phyloP scores from a whole-genome alignment of 2,888 invertebrate genomes.

The Agriopis leucophaearia region DNA sequence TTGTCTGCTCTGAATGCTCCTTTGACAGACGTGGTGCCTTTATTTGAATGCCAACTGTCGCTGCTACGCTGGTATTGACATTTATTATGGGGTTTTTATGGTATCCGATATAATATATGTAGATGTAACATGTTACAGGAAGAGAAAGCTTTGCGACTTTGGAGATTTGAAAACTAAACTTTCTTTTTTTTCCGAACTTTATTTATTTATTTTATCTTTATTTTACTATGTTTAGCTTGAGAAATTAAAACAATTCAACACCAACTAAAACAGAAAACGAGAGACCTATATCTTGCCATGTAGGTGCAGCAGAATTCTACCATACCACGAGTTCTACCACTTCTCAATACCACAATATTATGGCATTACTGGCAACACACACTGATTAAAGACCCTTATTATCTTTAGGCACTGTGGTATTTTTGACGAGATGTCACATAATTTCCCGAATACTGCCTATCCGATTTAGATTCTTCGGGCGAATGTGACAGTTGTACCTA shows the following conservation, averaged over 20 bases:
- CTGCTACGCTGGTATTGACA: slow-evolving; percentile 28
- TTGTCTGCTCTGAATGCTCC: slow-evolving; percentile 61
- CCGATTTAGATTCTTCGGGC: no score
- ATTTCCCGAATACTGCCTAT: no score
- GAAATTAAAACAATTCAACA: background rate
- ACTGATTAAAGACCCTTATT: no score
- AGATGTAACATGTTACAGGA: background rate
- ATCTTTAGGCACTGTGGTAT: no score
- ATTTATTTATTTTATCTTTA: no score
- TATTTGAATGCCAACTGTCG: slow-evolving; percentile 44
- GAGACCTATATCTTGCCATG: no score
- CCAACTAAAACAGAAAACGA: background rate
- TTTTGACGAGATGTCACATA: no score
- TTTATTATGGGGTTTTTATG: slow-evolving; percentile 27
- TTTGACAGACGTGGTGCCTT: slow-evolving; percentile 44
- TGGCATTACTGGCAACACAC: no score
- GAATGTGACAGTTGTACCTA: no score
- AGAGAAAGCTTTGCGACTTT: slow-evolving; percentile 13
- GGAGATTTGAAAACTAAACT: background rate
- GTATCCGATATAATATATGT: background rate
- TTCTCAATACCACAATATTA: no score
- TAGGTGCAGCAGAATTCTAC: no score
- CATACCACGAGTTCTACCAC: no score
- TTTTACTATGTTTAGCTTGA: background rate
- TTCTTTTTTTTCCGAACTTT: background rate